Conservation (phyloP, 2,113 vertebrate species). For the Cottus gobio region DNA sequence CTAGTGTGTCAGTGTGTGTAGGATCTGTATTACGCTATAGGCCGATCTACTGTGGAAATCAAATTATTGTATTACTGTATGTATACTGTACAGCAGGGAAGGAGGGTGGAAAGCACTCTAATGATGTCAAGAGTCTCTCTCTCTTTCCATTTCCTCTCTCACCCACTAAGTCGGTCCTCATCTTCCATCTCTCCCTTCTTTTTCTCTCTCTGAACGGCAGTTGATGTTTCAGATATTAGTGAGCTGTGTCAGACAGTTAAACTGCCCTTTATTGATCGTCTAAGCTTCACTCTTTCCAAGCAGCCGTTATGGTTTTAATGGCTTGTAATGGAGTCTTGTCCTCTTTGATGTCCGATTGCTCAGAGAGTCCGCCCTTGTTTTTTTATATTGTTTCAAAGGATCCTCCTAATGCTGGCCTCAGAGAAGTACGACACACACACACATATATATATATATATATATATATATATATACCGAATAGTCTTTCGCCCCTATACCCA, state of each 20-base stretch:
- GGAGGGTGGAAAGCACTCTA: constrained; percentile 49
- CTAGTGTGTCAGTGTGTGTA: not conserved
- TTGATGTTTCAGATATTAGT: constrained; percentile 83
- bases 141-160: constrained; percentile 61
- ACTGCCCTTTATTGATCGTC: constrained; percentile 82
- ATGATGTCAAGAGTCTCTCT: constrained; percentile 51
- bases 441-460: not conserved
- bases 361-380: constrained; percentile 54
- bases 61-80: constrained; percentile 43
- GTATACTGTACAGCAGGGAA: constrained; percentile 31
- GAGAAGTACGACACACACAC: constrained; percentile 5
- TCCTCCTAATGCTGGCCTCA: constrained; percentile 41
- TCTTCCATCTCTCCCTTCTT: constrained; percentile 6
- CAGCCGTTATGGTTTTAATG: constrained; percentile 81
- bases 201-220: constrained; percentile 49
- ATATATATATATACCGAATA: not conserved
- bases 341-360: constrained; percentile 75
- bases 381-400: constrained; percentile 62
- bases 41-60: constrained; percentile 30
- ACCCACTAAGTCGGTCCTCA: constrained; percentile 42
- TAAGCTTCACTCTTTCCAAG: constrained; percentile 77
- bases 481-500: no score
- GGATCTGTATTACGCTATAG: constrained; percentile 32
- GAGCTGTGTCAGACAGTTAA: constrained; percentile 82
- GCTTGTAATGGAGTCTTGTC: constrained; percentile 79